Percentiles rank a stretch among this genome's conserved stretches.
Evolutionary conservation across 2,888 invertebrate genomes (phyloP).

Genomic region (Orthosia gothica): DNA sequence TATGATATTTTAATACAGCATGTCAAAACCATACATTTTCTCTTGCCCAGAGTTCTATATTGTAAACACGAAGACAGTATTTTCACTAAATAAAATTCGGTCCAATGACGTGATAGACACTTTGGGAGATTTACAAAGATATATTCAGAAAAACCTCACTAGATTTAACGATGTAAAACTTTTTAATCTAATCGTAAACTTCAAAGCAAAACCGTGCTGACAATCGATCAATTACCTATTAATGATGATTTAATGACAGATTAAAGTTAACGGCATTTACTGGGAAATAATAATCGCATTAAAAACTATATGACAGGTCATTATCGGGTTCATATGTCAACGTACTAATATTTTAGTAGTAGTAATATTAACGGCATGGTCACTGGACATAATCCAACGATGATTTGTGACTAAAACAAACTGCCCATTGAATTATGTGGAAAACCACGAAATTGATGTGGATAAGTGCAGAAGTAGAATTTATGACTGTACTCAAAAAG

Average conservation of each 20-base stretch:
- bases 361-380: constrained; percentile 14
- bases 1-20: neutral
- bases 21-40: neutral
- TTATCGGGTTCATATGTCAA: constrained; percentile 50
- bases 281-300: constrained; percentile 33
- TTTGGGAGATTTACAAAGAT: neutral
- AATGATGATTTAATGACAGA: constrained; percentile 40
- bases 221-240: constrained; percentile 18
- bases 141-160: neutral
- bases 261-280: constrained; percentile 30
- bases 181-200: constrained; percentile 21
- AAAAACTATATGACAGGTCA: constrained; percentile 36
- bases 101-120: neutral
- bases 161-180: constrained; percentile 7
- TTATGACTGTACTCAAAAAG: neutral
- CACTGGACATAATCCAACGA: constrained; percentile 16
- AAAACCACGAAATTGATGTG: neutral
- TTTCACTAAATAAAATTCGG: neutral
- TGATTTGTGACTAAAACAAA: constrained; percentile 42
- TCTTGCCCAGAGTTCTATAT: neutral
- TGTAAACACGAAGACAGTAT: neutral
- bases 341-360: constrained; percentile 33
- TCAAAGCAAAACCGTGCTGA: constrained; percentile 21
- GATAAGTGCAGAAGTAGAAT: neutral
- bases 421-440: constrained; percentile 19